phyloP scores from a whole-genome alignment of 2,113 vertebrate genomes.

The Ammodytes marinus region DNA sequence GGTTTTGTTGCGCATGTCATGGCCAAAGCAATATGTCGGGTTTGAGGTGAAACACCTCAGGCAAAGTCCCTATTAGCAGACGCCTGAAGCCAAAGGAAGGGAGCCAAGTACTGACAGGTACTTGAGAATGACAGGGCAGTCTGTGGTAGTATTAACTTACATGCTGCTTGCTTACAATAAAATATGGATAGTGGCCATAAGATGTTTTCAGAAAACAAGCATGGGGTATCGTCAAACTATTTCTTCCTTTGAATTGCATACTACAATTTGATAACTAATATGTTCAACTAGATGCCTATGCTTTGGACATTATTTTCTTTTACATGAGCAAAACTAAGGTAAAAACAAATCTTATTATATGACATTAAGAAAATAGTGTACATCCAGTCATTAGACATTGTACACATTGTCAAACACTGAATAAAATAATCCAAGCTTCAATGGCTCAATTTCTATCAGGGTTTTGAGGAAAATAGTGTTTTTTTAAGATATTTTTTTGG shows the following conservation, averaged over 20 bases:
- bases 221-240: conserved; percentile 22
- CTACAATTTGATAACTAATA: conserved; percentile 41
- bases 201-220: conserved; percentile 42
- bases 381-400: background rate
- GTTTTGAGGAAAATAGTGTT: conserved; percentile 21
- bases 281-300: conserved; percentile 15
- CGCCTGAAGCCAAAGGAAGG: conserved; percentile 69
- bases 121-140: conserved; percentile 54
- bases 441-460: background rate
- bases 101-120: conserved; percentile 51
- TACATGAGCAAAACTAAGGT: background rate
- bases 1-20: conserved; percentile 54
- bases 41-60: conserved; percentile 66
- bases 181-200: conserved; percentile 30
- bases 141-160: conserved; percentile 39
- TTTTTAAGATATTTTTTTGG: background rate
- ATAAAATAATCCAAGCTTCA: background rate
- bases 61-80: conserved; percentile 75
- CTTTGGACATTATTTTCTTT: conserved; percentile 26
- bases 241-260: conserved; percentile 22
- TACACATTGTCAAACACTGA: conserved; percentile 13
- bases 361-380: background rate
- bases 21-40: conserved; percentile 27
- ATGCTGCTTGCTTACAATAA: conserved; percentile 54
- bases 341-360: background rate